Conservation (phyloP, 2,113 vertebrate species). For the Lanius ludovicianus region DNA sequence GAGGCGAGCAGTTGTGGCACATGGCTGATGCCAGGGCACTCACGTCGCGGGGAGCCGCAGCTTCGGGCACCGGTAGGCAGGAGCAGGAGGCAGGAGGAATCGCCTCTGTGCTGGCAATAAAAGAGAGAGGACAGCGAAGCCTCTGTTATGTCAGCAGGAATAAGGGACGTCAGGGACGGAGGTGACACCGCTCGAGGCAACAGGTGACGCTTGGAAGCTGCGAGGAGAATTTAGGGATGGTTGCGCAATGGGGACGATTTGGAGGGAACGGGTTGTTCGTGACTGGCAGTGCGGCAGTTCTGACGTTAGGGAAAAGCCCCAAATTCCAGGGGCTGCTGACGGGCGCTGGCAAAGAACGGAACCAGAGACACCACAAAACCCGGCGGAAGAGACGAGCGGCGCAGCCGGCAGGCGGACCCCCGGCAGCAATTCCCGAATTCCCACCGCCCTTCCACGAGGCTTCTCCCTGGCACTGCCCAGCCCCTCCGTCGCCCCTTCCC, state of each 20-base stretch:
- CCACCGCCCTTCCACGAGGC: rapidly evolving
- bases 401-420: rapidly evolving
- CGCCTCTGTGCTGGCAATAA: not conserved
- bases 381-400: rapidly evolving
- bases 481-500: not conserved
- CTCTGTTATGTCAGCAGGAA: not conserved
- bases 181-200: not conserved
- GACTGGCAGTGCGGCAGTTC: not conserved
- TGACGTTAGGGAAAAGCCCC: not conserved
- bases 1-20: rapidly evolving
- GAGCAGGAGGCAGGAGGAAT: not conserved
- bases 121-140: not conserved
- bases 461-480: rapidly evolving
- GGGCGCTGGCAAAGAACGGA: rapidly evolving
- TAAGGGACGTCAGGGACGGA: not conserved
- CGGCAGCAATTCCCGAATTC: not conserved
- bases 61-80: no score
- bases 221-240: not conserved
- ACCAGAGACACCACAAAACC: not conserved
- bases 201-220: not conserved
- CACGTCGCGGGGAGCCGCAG: rapidly evolving
- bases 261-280: not conserved
- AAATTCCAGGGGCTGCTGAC: not conserved
- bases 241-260: not conserved
- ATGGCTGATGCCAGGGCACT: not conserved